Conservation (phyloP, 2,113 vertebrate species). For the Epinephelus moara region DNA sequence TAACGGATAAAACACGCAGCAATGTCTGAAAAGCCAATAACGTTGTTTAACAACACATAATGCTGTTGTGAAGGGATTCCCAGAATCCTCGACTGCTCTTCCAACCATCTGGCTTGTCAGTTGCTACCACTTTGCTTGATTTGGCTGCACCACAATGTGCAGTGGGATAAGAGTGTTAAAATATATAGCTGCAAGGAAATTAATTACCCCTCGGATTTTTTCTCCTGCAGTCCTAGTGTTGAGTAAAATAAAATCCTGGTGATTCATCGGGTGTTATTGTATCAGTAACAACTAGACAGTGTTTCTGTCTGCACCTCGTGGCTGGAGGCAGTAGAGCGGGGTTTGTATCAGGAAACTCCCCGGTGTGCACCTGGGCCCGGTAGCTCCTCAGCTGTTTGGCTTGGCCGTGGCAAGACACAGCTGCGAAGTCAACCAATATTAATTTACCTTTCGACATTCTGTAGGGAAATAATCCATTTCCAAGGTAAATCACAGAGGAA, state of each 20-base stretch:
- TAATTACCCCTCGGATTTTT: conserved; percentile 48
- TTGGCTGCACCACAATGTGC: conserved; percentile 53
- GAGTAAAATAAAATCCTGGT: conserved; percentile 50
- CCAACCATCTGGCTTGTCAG: conserved; percentile 24
- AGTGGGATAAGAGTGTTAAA: conserved; percentile 49
- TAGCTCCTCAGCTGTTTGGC: conserved; percentile 71
- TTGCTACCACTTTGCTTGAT: conserved; percentile 53
- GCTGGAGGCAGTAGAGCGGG: conserved; percentile 21
- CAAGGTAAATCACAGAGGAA: conserved; percentile 48
- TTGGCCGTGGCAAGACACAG: conserved; percentile 64
- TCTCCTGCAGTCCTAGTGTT: conserved; percentile 21
- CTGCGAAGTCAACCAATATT: conserved; percentile 56
- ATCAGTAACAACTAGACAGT: conserved; percentile 60
- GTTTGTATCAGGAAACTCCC: conserved; percentile 48
- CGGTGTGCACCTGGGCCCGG: conserved; percentile 58
- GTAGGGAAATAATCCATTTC: conserved; percentile 60
- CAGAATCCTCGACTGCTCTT: neutral
- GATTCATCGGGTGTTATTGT: conserved; percentile 69
- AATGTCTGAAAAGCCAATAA: neutral
- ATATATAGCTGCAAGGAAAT: conserved; percentile 53
- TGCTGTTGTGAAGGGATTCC: conserved; percentile 1
- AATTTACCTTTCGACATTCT: conserved; percentile 54
- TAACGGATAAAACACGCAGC: neutral
- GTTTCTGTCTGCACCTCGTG: conserved; percentile 68
- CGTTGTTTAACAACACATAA: neutral